phyloP scores from a whole-genome alignment of 2,888 invertebrate genomes.

The Dexiosoma caninum region DNA sequence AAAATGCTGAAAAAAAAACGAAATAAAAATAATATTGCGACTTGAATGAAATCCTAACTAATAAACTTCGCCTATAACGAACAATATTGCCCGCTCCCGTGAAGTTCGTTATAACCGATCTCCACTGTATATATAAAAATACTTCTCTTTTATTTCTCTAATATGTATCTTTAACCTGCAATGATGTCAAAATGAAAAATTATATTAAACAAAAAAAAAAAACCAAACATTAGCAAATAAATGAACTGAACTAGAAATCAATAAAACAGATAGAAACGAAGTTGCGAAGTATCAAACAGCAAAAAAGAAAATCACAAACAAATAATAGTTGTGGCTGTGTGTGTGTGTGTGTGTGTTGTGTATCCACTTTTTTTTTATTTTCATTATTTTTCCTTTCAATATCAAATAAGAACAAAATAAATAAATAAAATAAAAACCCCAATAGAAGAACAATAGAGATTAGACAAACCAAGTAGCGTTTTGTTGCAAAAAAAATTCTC shows the following conservation, averaged over 20 bases:
- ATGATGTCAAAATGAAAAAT: conserved; percentile 11
- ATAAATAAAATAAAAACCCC: not conserved
- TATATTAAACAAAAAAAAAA: not conserved
- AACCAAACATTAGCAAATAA: conserved; percentile 36
- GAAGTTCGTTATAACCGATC: too few species aligned
- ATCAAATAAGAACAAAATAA: conserved; percentile 44
- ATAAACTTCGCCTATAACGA: too few species aligned
- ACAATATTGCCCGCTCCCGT: too few species aligned
- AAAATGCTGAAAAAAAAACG: too few species aligned
- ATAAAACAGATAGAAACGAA: not conserved
- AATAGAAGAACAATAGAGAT: conserved; percentile 13
- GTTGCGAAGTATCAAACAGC: not conserved
- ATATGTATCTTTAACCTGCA: not conserved
- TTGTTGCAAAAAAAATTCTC: not conserved
- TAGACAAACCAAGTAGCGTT: not conserved
- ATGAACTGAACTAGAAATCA: conserved; percentile 41
- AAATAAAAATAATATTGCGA: too few species aligned
- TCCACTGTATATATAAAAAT: too few species aligned
- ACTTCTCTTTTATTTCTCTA: not conserved
- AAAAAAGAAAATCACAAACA: not conserved
- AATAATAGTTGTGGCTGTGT: not conserved
- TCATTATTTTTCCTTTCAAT: conserved; percentile 50
- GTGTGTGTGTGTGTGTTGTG: too few species aligned
- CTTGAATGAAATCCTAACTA: too few species aligned
- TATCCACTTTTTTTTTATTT: not conserved